These are phyloP conservation scores for Ovis aries DNA, from an alignment of 2,113 vertebrate species.

Conservation along the genomic window DNA sequence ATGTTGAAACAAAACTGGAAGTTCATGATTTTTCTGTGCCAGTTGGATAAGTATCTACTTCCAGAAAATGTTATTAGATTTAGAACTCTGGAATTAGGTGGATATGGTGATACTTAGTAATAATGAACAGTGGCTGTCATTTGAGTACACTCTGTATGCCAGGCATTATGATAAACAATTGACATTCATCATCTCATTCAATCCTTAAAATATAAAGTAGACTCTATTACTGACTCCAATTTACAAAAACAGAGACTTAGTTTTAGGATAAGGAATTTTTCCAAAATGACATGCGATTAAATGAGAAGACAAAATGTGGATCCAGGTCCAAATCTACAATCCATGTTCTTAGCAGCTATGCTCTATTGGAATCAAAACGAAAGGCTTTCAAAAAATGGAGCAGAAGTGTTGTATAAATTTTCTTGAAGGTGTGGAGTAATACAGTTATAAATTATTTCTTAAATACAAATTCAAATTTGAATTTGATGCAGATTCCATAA, in stretches of 20 bases:
- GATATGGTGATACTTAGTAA: not conserved
- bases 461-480: not conserved
- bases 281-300: not conserved
- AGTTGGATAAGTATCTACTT: not conserved
- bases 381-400: not conserved
- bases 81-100: not conserved
- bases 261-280: not conserved
- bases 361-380: not conserved
- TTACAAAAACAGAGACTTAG: not conserved
- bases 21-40: not conserved
- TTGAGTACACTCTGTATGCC: not conserved
- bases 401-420: not conserved
- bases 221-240: not conserved
- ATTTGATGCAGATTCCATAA: conserved; percentile 1
- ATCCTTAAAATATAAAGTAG: not conserved
- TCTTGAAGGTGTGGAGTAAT: not conserved
- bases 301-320: not conserved
- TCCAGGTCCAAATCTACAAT: not conserved
- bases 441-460: not conserved
- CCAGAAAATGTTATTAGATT: not conserved
- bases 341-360: not conserved
- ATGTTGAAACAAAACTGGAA: not conserved
- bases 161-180: not conserved
- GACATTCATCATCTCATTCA: not conserved
- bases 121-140: not conserved